Evolutionary conservation across 2,113 vertebrate species (phyloP), one percentile per base, ranked within the genome.

Genomic region (Dendrocopos noguchii): DNA sequence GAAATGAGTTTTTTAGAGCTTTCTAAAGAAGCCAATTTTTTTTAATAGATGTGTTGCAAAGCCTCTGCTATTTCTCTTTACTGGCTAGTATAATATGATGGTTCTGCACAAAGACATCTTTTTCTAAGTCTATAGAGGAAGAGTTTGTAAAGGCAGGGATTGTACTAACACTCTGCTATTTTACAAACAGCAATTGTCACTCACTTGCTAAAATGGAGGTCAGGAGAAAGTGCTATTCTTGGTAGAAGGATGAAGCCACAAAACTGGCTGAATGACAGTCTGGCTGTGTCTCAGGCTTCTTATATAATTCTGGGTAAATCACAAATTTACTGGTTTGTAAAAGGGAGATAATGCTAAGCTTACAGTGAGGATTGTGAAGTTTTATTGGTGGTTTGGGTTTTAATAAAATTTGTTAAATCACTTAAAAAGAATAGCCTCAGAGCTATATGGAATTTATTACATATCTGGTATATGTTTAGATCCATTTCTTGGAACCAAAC

Each of bases 1-100:
- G 67, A 94, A 95, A 94, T 88, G 19, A 94, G 71, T 19, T 94
- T 91, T 92, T 91, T 80, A 75, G 59, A 80, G n/a, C 39, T 95
- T 93, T 91, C 63, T 93, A 84, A 92, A 91, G 80, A 75, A 70
- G 44, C 3, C n/a, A 46, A 0, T 61, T 91, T 84, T 59, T 65
- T 10, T 36, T 36, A 80, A 84, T 52, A 73, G 59, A 47, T 3
- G 2, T 65, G 27, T 93, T 93, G 84, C 77, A 76, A 72, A 87
- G 68, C 6, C 61, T 85, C 24, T 75, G 77, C 33, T 78, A 9
- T 92, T 93, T 89, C 52, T 95, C 61, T 93, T 85, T 70, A 50
- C 33, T 75, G 73, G 42, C 19, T 18, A 5, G 22, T 87, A n/a
- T 76, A 87, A 76, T 80, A 78, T 12, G n/a, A 73, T 74, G 70